These are phyloP conservation scores for Ctenochaetus hawaiiensis DNA, from an alignment of 2,797 vertebrate genomes.

Conservation along the genomic window DNA sequence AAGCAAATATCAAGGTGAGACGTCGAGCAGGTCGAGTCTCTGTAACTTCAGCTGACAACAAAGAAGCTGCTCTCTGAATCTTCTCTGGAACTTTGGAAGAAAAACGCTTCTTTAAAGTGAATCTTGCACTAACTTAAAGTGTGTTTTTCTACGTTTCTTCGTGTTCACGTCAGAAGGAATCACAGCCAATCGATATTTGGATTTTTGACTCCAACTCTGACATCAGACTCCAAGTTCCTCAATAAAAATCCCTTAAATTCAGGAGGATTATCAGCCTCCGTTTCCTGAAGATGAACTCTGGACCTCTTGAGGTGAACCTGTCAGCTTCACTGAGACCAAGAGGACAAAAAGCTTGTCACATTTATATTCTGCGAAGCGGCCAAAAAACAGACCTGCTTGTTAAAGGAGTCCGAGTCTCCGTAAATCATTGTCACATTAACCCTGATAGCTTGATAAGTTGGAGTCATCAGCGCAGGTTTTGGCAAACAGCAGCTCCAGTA, in stretches of 20 bases:
- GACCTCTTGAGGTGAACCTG: not conserved
- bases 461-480: not conserved
- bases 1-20: constrained; percentile 44
- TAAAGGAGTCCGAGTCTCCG: not conserved
- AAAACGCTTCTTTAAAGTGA: too few species aligned
- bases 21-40: not conserved
- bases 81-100: not conserved
- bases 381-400: not conserved
- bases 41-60: not conserved
- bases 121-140: too few species aligned
- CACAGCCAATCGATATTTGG: not conserved
- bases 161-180: not conserved
- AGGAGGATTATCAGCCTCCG: too few species aligned
- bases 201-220: not conserved
- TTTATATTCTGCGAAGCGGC: not conserved
- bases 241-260: too few species aligned
- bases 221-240: too few species aligned
- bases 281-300: too few species aligned
- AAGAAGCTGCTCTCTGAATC: not conserved
- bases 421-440: constrained; percentile 4
- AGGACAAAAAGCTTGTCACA: not conserved
- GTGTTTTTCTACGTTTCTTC: not conserved
- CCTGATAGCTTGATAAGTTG: not conserved
- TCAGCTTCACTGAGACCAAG: not conserved
- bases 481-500: not conserved